phyloP scores from a whole-genome alignment of 2,797 vertebrate species.

The Stomatorhinus walkeri region DNA sequence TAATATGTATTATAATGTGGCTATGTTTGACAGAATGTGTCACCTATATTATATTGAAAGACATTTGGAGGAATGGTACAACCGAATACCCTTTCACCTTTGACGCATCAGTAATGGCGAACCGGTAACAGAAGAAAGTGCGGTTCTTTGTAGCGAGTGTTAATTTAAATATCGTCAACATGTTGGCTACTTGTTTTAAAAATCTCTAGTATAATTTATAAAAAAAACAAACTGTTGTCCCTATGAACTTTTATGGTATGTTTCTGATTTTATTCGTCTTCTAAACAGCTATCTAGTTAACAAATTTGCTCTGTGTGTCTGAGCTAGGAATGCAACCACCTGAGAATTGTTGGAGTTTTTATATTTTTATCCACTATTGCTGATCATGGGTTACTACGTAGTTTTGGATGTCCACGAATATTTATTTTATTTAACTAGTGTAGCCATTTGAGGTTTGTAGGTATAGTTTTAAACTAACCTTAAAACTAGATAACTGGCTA shows the following conservation, averaged over 20 bases:
- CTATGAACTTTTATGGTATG: constrained; percentile 26
- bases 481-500: not conserved
- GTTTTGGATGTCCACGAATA: not conserved
- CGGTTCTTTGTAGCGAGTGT: constrained; percentile 18
- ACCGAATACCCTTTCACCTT: constrained; percentile 43
- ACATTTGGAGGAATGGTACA: constrained; percentile 38
- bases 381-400: not conserved
- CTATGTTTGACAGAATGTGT: not conserved
- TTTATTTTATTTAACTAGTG: not conserved
- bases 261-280: constrained; percentile 17
- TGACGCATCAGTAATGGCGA: constrained; percentile 48
- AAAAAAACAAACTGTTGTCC: not conserved
- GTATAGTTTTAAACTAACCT: not conserved
- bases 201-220: constrained; percentile 11
- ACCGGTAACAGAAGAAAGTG: constrained; percentile 28
- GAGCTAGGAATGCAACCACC: not conserved
- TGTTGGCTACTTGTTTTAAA: constrained; percentile 10
- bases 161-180: constrained; percentile 37
- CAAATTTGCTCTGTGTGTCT: not conserved
- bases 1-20: not conserved
- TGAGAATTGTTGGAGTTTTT: not conserved
- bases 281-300: not conserved
- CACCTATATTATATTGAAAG: not conserved
- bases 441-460: not conserved
- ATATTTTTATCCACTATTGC: not conserved